Base-by-base conservation (phyloP, 2,113 vertebrate species). In the Istiophorus platypterus region DNA sequence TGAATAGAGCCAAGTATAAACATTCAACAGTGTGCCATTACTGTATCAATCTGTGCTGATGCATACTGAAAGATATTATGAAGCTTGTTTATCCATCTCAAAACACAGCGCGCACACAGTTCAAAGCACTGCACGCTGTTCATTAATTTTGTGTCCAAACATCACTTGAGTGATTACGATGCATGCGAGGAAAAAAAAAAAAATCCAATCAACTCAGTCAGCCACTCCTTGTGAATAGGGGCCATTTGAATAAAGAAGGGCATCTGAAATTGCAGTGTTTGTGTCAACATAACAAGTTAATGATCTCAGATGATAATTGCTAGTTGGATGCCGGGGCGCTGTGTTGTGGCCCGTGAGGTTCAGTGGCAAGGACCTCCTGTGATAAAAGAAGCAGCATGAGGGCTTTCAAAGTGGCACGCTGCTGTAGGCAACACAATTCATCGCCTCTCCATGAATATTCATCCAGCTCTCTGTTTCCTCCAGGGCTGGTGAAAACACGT, bases 281-380 rank as follows among this genome's bases (percentile, higher is more conserved):
- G 92, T 92, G 90, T 93, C 90, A 92, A 89, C 91, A 91, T 90
- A 92, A 94, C 88, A 90, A 89, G 90, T 91, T 91, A 91, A 93
- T 92, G 92, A 92, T 91, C 85, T 85, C 80, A 82, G 91, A 92
- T 93, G 90, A 93, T 93, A 93, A 94, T 93, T 93, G 92, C 85
- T 90, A 77, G 90, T 72, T 93, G 91, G 91, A 88, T 86, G 87
- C 84, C 12, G 61, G 66, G 76, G 82, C 10, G 77, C 83, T 79
- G 82, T 74, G 78, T 84, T 75, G 85, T 87, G 81, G 90, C 84
- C 80, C 67, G 66, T 84, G 85, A 86, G 90, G 88, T 89, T 89
- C 75, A 76, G 85, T 57, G 82, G 78, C 75, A 70, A 83, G 78
- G 89, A 91, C 91, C 90, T 90, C 78, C 85, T 88, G 88, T 88